phyloP scores from a whole-genome alignment of 2,797 vertebrate species.

The Microtus obscurus region DNA sequence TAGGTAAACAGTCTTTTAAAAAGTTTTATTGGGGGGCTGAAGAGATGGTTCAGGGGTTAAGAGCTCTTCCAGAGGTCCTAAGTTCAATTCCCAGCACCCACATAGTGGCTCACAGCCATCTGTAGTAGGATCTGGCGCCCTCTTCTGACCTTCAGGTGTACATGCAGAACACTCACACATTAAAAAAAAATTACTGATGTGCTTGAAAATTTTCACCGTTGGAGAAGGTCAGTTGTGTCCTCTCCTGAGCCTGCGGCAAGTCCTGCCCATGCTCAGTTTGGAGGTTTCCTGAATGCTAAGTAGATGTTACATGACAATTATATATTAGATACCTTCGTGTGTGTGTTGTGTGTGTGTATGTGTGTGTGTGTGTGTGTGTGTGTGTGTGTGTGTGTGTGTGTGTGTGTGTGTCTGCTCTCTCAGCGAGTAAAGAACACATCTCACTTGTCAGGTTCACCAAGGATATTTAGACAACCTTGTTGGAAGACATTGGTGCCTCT shows the following conservation, averaged over 20 bases:
- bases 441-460: not conserved
- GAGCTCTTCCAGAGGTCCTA: too few relatives aligned
- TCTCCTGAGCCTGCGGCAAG: not conserved
- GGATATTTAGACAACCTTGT: not conserved
- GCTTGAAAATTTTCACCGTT: not conserved
- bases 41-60: too few relatives aligned
- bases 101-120: too few relatives aligned
- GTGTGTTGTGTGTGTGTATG: not conserved
- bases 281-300: fast-evolving
- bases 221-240: not conserved
- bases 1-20: not conserved
- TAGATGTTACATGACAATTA: not conserved
- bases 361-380: not conserved
- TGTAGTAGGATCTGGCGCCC: too few relatives aligned
- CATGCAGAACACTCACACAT: too few relatives aligned
- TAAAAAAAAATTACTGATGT: not conserved
- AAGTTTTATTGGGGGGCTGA: not conserved
- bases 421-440: not conserved
- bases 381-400: not conserved
- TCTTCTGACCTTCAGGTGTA: too few relatives aligned
- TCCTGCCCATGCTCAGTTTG: not conserved
- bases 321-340: not conserved
- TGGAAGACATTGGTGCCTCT: not conserved
- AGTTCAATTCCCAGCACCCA: too few relatives aligned
- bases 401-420: not conserved